Evolutionary conservation across 2,113 vertebrate species (phyloP).

Genomic region (Alouatta palliata): DNA sequence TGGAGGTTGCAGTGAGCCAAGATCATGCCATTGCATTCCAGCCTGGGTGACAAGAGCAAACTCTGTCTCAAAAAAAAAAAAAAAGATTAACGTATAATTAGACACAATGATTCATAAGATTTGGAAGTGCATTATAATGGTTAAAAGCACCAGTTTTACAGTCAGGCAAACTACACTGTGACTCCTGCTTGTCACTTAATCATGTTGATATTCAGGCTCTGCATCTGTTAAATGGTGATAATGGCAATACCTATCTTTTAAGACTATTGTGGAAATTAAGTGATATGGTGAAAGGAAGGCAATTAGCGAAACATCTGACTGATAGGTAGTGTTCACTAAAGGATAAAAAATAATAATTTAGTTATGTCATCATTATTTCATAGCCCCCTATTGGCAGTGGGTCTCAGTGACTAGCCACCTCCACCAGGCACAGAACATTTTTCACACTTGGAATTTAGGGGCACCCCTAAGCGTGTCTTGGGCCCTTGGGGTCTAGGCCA

Average conservation of each 20-base stretch:
- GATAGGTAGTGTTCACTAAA: background rate
- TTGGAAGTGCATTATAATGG: background rate
- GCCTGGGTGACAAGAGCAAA: too few species aligned
- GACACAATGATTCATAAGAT: background rate
- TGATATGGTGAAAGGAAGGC: background rate
- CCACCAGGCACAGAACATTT: background rate
- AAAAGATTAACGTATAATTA: background rate
- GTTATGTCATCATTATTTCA: background rate
- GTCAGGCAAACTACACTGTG: background rate
- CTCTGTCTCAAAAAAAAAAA: too few species aligned
- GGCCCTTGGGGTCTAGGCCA: background rate
- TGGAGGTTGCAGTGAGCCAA: too few species aligned
- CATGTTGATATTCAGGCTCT: background rate
- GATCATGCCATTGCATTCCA: too few species aligned
- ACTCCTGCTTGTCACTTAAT: background rate
- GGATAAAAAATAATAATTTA: background rate
- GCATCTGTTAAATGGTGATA: background rate
- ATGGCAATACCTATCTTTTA: background rate
- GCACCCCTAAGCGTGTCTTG: background rate
- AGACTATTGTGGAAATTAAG: background rate
- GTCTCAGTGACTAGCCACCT: background rate
- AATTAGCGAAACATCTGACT: background rate
- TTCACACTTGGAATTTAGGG: background rate
- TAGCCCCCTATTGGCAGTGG: too few species aligned
- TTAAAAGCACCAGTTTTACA: conserved; percentile 10